phyloP scores from a whole-genome alignment of 2,888 invertebrate genomes.

The Periphyllus acericola region DNA sequence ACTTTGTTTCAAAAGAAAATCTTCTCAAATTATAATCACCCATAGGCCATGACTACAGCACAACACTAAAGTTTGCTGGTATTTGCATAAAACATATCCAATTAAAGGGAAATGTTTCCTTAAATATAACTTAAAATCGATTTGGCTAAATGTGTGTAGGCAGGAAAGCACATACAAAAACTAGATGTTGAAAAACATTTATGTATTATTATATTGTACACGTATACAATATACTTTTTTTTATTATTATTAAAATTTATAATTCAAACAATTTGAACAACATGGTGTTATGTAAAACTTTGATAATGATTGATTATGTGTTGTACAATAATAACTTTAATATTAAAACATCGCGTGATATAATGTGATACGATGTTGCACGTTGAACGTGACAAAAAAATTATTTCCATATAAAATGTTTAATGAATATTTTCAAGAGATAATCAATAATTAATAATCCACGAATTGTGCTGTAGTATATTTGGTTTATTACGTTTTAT shows the following conservation, averaged over 20 bases:
- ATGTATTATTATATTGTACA: not conserved
- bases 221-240: not conserved
- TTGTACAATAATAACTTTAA: not conserved
- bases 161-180: too few species aligned
- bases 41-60: not conserved
- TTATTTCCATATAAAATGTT: not conserved
- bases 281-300: not conserved
- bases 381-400: not conserved
- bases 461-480: too few species aligned
- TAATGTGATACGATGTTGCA: not conserved
- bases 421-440: too few species aligned
- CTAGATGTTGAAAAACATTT: not conserved
- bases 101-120: not conserved
- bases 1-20: conserved; percentile 4
- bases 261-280: not conserved
- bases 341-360: not conserved
- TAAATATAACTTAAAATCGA: conserved; percentile 6
- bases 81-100: not conserved
- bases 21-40: not conserved
- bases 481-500: too few species aligned
- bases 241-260: not conserved
- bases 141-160: not conserved
- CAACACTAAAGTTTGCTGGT: not conserved
- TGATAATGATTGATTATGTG: not conserved
- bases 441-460: too few species aligned